phyloP scores from a whole-genome alignment of 2,113 vertebrate species.

The Prietella phreatophila region DNA sequence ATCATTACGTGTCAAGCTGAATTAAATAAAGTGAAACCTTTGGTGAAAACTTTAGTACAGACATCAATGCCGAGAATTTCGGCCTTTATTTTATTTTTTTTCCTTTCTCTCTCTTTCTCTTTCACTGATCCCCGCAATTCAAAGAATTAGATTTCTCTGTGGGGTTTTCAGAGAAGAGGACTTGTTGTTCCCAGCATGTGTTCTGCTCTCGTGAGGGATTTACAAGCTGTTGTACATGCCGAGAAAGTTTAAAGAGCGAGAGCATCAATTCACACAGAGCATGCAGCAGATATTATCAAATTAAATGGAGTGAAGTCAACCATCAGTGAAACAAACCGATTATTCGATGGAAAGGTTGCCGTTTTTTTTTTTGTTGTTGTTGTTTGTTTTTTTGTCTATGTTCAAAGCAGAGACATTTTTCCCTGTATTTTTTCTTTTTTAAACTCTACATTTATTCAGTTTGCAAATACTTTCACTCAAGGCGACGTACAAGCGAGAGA shows the following conservation, averaged over 20 bases:
- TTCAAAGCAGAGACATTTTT: not conserved
- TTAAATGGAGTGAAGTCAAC: conserved; percentile 35
- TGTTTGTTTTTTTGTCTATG: not conserved
- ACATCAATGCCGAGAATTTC: not conserved
- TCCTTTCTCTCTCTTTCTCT: not conserved
- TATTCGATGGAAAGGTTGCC: not conserved
- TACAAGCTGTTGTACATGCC: conserved; percentile 26
- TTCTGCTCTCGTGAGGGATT: conserved; percentile 22
- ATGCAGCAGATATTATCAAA: conserved; percentile 25
- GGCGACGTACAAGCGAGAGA: not conserved
- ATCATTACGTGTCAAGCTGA: not conserved
- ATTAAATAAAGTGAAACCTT: conserved; percentile 9
- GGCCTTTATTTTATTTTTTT: not conserved
- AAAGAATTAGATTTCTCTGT: conserved; percentile 17
- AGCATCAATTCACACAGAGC: conserved; percentile 11
- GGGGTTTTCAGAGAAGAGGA: conserved; percentile 23
- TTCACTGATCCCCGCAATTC: not conserved
- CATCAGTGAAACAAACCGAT: not conserved
- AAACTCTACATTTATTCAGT: not conserved
- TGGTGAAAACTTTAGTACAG: conserved; percentile 8
- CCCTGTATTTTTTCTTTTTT: not conserved
- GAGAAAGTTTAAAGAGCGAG: conserved; percentile 27
- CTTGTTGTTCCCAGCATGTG: conserved; percentile 41
- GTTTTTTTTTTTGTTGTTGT: too few species aligned
- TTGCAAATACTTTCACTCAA: not conserved